A percentile compares a stretch with the other conserved stretches of the same genome.
Conservation (phyloP, 2,797 vertebrate species). For the Natrix natrix region DNA sequence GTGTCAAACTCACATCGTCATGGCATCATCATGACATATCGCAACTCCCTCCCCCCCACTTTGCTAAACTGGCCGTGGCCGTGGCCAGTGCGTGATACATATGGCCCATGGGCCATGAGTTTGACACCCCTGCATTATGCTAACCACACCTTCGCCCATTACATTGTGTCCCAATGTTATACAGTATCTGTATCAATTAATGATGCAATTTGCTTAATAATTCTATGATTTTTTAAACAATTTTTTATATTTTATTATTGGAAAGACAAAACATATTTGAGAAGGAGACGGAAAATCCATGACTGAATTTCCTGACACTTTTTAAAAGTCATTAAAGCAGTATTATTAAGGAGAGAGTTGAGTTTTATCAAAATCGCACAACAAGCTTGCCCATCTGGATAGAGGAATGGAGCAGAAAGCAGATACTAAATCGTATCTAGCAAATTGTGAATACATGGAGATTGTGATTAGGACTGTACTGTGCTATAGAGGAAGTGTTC, state of each 20-base stretch:
- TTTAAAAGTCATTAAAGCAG: background rate
- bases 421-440: background rate
- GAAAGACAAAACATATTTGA: background rate
- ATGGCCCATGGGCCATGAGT: no score
- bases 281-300: no score
- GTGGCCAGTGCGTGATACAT: no score
- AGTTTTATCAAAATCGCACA: background rate
- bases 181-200: background rate
- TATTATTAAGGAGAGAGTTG: background rate
- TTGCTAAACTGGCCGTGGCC: no score
- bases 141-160: background rate
- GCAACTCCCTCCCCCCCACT: rapidly evolving
- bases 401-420: background rate
- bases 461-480: background rate
- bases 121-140: background rate
- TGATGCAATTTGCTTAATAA: background rate
- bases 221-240: background rate
- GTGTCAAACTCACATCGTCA: no score
- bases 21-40: no score
- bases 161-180: background rate
- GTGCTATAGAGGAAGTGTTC: background rate
- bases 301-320: background rate
- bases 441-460: background rate
- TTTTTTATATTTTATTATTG: background rate
- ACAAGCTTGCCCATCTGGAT: background rate